Conservation (phyloP, 2,113 vertebrate species). For the Dicrurus megarhynchus region DNA sequence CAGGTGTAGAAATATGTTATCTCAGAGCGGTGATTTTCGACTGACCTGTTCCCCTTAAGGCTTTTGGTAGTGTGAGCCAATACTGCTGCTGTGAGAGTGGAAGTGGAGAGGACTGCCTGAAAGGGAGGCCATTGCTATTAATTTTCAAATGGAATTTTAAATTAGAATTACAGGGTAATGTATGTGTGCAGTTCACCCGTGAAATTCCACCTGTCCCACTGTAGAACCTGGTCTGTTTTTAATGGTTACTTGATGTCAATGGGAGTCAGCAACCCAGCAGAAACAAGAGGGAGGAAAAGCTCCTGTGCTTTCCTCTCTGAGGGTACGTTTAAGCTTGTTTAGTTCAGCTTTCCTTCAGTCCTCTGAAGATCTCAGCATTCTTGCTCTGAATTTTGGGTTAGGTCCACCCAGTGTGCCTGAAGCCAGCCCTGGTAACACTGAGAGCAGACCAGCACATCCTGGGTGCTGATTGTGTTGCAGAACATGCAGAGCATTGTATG, state of each 20-base stretch:
- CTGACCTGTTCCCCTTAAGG: neutral
- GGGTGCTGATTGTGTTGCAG: neutral
- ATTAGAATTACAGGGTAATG: neutral
- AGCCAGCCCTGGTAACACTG: neutral
- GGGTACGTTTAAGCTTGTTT: neutral
- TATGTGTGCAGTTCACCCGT: neutral
- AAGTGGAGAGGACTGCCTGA: neutral
- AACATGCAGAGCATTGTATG: neutral
- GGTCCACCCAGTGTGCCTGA: neutral
- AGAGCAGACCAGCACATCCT: neutral
- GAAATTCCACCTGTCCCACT: neutral
- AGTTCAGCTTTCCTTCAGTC: neutral
- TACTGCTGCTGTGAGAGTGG: neutral
- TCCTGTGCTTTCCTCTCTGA: neutral
- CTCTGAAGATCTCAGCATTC: neutral
- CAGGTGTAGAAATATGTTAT: conserved; percentile 28
- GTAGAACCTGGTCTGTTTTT: neutral
- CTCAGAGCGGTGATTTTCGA: neutral
- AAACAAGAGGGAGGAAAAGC: neutral
- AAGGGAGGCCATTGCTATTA: neutral
- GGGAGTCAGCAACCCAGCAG: neutral
- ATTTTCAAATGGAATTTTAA: neutral
- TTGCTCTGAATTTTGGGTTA: neutral
- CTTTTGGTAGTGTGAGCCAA: neutral
- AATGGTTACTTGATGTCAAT: neutral